Percentiles rank a stretch among this genome's conserved stretches.
These are phyloP conservation scores for Propithecus perrieri DNA, from an alignment of 2,797 vertebrate species.

Conservation along the genomic window DNA sequence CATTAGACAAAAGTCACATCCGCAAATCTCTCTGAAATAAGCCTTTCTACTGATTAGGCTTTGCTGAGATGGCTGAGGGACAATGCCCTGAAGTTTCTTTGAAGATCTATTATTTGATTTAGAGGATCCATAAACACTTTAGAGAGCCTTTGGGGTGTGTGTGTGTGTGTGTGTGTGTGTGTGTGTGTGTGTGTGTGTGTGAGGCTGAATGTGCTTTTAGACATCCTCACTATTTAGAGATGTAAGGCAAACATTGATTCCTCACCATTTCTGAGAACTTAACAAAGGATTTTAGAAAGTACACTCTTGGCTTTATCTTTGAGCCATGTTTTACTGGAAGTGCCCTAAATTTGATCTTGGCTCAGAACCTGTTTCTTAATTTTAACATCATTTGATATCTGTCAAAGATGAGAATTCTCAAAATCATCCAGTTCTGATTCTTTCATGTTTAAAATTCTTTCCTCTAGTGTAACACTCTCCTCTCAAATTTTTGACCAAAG, in stretches of 20 bases:
- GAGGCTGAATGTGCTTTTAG: neutral
- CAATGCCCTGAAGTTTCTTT: neutral
- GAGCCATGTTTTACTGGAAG: neutral
- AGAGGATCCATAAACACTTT: neutral
- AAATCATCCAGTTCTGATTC: neutral
- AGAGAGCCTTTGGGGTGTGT: neutral
- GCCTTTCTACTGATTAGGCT: neutral
- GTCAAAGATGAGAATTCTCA: neutral
- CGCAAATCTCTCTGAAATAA: neutral
- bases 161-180: neutral
- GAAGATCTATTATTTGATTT: neutral
- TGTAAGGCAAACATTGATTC: neutral
- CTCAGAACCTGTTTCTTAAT: neutral
- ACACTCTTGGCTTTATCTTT: neutral
- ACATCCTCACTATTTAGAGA: neutral
- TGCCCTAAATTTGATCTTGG: neutral
- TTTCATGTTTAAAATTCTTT: neutral
- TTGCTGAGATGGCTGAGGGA: neutral
- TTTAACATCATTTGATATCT: neutral
- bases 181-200: accelerated
- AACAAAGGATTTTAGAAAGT: neutral
- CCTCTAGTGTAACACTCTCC: neutral
- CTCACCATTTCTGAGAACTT: neutral
- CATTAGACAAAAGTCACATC: neutral
- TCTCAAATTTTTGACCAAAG: neutral